Evolutionary conservation across 2,113 vertebrate genomes (phyloP).

Genomic region (Poicephalus meyeri): DNA sequence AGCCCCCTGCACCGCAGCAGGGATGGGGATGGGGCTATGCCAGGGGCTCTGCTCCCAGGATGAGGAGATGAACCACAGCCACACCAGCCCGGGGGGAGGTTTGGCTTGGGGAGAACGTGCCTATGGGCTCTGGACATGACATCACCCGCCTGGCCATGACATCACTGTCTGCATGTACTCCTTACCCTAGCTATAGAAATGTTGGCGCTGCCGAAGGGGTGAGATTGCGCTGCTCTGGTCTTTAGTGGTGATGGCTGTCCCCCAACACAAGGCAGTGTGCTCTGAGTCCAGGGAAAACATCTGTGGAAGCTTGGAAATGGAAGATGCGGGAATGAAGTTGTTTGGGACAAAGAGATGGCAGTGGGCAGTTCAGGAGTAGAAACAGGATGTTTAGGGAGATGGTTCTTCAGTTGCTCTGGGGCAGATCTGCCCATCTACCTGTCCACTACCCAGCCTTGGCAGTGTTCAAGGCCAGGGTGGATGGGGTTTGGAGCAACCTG

Average conservation of each 20-base stretch:
- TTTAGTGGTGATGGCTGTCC: rapidly evolving
- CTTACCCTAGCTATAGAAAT: too few relatives aligned
- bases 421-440: background rate
- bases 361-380: background rate
- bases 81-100: rapidly evolving
- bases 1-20: rapidly evolving
- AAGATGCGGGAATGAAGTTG: background rate
- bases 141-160: background rate
- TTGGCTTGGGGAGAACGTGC: background rate
- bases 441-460: background rate
- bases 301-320: background rate
- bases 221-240: background rate
- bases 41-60: background rate
- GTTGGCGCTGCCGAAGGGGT: background rate
- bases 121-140: background rate
- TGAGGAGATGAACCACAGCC: background rate
- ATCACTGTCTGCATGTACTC: background rate
- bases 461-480: background rate
- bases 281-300: background rate
- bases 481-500: background rate
- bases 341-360: background rate
- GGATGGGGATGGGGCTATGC: background rate
- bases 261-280: rapidly evolving
- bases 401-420: background rate
- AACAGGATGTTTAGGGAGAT: rapidly evolving